These are phyloP conservation scores for Vulpes ferrilata DNA, from an alignment of 2,113 vertebrate species.

Conservation along the genomic window DNA sequence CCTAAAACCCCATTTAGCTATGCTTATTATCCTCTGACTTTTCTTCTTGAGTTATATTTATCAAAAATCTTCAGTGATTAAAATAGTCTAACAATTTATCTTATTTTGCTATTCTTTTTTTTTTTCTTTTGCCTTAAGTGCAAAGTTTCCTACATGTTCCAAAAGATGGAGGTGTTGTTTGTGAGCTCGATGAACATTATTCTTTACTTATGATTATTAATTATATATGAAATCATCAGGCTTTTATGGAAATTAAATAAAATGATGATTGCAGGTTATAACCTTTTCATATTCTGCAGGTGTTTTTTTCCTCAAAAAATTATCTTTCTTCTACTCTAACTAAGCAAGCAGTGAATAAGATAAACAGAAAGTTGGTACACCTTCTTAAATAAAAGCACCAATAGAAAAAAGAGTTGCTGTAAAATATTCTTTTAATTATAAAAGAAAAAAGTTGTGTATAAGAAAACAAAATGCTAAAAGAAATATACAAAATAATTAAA, in stretches of 20 bases:
- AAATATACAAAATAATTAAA: slow-evolving; percentile 48
- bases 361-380: neutral
- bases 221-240: slow-evolving; percentile 56
- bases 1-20: neutral
- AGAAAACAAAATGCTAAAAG: slow-evolving; percentile 48
- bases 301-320: neutral
- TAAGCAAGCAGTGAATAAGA: neutral
- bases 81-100: neutral
- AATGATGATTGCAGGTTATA: slow-evolving; percentile 44
- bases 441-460: neutral
- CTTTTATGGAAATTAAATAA: slow-evolving; percentile 62
- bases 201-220: slow-evolving; percentile 60
- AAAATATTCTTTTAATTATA: slow-evolving; percentile 54
- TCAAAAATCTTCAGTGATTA: slow-evolving; percentile 8
- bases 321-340: neutral
- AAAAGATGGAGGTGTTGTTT: slow-evolving; percentile 22
- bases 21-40: neutral
- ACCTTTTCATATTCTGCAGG: slow-evolving; percentile 28
- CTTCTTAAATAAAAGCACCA: slow-evolving; percentile 45
- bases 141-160: neutral
- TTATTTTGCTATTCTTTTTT: slow-evolving; percentile 18
- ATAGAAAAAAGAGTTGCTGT: neutral
- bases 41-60: slow-evolving; percentile 18
- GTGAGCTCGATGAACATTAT: neutral
- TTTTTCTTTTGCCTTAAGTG: neutral